Evolutionary conservation across 2,797 vertebrate species (phyloP), one percentile per base, ranked within the genome.

Genomic region (Glossophaga mutica): DNA sequence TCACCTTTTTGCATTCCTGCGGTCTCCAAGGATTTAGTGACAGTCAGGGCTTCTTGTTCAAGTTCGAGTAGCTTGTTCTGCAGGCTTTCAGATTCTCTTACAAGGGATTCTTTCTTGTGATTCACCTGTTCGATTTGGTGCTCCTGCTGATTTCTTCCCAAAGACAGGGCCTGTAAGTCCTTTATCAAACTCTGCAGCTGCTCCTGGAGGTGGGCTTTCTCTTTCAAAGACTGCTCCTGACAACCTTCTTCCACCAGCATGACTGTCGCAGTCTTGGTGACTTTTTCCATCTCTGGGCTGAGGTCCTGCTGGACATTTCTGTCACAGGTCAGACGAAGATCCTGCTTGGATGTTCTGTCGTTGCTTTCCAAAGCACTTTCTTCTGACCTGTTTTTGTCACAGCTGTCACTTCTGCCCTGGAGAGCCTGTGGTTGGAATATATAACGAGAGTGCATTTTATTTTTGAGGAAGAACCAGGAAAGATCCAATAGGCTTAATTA

Each of bases 1-100:
- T 99, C 99, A 71, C 98, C 98, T 87, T 99, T 99, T 98, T 99
- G 99, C 21, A 98, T 86, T 37, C 99, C 97, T 9, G 99, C 99
- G 0, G 97, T 97, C 97, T 99, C 99, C 62, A 99, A 98, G 65
- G 98, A 99, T 95, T 98, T 99, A 8, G 98, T 98, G 29, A 99
- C 96, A 0, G 96, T 98, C 50, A 96, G 94, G 59, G 99, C 99
- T 94, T 99, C 99, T 18, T 94, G 98, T 96, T 99, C 98, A 22
- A 98, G 97, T 19, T 98, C 96, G 97, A 96, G 92, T 11, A 99
- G 98, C 96, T 99, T 99, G 94, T 96, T 94, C 74, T 98, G 98
- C 97, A 99, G 97, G 42, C 89, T 98, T 97, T 99, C 98, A 1
- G 98, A 97, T 94, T 98, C 98, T 83, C 97, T 98, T 92, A 93